Conservation (phyloP, 2,113 vertebrate species). For the Rhea pennata region DNA sequence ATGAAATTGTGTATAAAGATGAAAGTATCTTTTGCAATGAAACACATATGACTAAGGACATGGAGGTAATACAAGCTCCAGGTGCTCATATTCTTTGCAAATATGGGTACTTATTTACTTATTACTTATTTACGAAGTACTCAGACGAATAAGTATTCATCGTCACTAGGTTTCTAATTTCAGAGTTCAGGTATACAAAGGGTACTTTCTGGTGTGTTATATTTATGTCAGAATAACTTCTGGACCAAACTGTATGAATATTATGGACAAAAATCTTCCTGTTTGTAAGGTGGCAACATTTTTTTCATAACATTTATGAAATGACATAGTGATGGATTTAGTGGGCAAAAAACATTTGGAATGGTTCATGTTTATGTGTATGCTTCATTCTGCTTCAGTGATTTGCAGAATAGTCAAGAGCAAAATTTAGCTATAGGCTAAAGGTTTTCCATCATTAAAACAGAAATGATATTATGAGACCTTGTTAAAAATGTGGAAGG, state of each 20-base stretch:
- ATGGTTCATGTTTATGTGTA: neutral
- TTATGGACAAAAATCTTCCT: neutral
- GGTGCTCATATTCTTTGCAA: neutral
- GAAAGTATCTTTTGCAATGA: neutral
- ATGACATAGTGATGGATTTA: neutral
- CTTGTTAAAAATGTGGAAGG: neutral
- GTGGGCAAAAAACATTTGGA: neutral
- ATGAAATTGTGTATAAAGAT: neutral
- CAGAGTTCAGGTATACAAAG: neutral
- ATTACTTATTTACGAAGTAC: neutral
- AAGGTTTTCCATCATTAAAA: neutral
- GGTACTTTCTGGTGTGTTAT: neutral
- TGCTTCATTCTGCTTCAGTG: neutral
- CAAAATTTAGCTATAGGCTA: accelerated
- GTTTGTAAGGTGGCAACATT: neutral
- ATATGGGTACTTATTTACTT: neutral
- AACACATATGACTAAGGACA: neutral
- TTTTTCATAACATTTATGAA: neutral
- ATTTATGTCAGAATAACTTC: neutral
- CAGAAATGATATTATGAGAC: neutral
- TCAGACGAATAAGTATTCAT: neutral
- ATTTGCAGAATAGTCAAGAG: neutral
- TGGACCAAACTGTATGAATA: neutral
- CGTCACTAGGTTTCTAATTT: neutral
- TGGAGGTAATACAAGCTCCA: neutral